These are phyloP conservation scores for Phainopepla nitens DNA, from an alignment of 2,113 vertebrate genomes.

Conservation along the genomic window DNA sequence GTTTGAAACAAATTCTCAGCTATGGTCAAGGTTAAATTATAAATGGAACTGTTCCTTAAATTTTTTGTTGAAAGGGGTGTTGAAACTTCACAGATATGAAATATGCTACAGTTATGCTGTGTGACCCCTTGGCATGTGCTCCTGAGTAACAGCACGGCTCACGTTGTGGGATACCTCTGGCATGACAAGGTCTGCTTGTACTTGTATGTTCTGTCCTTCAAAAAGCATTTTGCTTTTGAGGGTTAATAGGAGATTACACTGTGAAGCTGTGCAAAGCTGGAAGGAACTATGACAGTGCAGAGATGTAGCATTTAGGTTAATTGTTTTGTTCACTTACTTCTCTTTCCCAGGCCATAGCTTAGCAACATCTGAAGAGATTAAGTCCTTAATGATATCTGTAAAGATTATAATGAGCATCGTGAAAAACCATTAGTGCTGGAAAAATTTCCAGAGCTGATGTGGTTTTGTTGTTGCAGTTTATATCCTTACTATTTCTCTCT, in stretches of 20 bases:
- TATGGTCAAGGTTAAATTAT: neutral
- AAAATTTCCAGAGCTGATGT: neutral
- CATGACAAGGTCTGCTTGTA: conserved; percentile 17
- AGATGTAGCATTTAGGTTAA: conserved; percentile 48
- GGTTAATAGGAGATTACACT: conserved; percentile 40
- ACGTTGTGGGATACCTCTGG: neutral
- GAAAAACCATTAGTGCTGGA: neutral
- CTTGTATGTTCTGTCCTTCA: conserved; percentile 14
- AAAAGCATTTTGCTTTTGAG: neutral
- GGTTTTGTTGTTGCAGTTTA: neutral
- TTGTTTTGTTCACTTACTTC: conserved; percentile 56
- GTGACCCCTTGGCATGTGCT: conserved; percentile 32
- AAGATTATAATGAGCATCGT: neutral
- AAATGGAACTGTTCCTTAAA: neutral
- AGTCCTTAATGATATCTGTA: neutral
- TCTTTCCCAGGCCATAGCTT: neutral
- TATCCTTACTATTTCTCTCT: neutral
- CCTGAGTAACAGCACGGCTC: conserved; percentile 1
- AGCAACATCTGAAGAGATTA: neutral
- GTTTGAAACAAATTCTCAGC: neutral
- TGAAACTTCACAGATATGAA: neutral
- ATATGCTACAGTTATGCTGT: neutral
- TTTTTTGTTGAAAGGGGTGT: conserved; percentile 39
- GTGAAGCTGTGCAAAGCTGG: conserved; percentile 20
- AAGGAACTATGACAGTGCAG: conserved; percentile 29